Evolutionary conservation across 2,888 invertebrate species (phyloP).

Genomic region (Cremastinae sp.): DNA sequence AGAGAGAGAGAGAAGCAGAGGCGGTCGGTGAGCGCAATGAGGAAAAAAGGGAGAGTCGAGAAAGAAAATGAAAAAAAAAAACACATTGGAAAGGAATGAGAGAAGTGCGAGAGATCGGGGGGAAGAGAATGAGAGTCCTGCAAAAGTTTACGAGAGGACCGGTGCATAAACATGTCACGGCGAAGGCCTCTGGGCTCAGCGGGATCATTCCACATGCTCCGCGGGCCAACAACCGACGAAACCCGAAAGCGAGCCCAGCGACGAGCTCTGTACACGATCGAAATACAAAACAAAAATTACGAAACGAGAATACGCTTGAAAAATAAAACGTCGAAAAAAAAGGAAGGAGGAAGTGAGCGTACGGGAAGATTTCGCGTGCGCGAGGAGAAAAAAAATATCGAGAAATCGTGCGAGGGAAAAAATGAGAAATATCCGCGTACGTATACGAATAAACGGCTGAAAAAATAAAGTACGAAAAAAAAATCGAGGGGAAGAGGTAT

Average conservation of each 20-base stretch:
- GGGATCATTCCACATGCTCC: constrained; percentile 52
- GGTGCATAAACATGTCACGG: constrained; percentile 73
- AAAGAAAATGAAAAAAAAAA: constrained; percentile 14
- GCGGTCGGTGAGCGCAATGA: not conserved
- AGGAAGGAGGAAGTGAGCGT: constrained; percentile 24
- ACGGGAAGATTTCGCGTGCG: constrained; percentile 19
- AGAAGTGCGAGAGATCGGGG: constrained; percentile 39
- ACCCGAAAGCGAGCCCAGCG: constrained; percentile 35
- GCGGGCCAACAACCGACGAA: constrained; percentile 59
- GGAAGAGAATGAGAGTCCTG: constrained; percentile 55
- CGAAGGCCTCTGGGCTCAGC: constrained; percentile 64
- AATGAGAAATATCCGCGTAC: constrained; percentile 15
- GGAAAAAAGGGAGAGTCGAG: no score
- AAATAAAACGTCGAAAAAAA: constrained; percentile 27
- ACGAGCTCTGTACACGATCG: constrained; percentile 4
- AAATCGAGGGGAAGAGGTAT: not conserved
- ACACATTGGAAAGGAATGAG: constrained; percentile 1
- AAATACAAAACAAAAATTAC: constrained; percentile 7
- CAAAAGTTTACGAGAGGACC: constrained; percentile 71
- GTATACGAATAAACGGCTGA: not conserved
- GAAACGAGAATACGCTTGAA: constrained; percentile 14
- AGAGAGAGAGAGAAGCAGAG: not conserved
- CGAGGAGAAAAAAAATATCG: constrained; percentile 9
- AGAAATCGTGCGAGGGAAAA: constrained; percentile 34
- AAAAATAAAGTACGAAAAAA: constrained; percentile 12